Evolutionary conservation across 2,888 invertebrate genomes (phyloP).

Genomic region (Exephanes ischioxanthus): DNA sequence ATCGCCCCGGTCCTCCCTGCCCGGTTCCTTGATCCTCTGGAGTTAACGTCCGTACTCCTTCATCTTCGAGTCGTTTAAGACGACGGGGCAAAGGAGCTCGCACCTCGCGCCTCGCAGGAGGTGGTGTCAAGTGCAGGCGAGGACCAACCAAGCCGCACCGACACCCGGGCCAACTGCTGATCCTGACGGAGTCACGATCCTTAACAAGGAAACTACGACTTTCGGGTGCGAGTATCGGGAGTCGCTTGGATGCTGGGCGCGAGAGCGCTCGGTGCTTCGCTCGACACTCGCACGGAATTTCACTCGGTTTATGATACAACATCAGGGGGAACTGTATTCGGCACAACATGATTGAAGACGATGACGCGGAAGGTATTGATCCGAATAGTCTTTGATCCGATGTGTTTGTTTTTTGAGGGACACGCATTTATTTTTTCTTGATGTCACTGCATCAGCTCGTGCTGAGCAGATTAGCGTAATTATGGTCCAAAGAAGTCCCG

Average conservation of each 20-base stretch:
- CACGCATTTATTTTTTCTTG: too few relatives aligned
- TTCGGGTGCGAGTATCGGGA: not conserved
- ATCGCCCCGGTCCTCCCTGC: constrained; percentile 31
- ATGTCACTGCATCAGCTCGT: too few relatives aligned
- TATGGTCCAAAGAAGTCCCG: too few relatives aligned
- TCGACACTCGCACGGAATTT: not conserved
- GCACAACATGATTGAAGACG: not conserved
- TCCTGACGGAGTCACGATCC: constrained; percentile 31
- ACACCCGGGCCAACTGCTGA: constrained; percentile 18
- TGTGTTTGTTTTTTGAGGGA: too few relatives aligned
- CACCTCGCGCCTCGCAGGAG: constrained; percentile 69
- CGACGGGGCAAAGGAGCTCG: constrained; percentile 71
- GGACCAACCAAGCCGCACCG: constrained; percentile 35
- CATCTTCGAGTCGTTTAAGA: constrained; percentile 58
- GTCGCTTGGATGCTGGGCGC: not conserved
- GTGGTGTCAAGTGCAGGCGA: constrained; percentile 78
- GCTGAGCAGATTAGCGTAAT: too few relatives aligned
- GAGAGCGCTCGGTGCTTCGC: not conserved
- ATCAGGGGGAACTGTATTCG: not conserved
- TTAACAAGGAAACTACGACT: not conserved
- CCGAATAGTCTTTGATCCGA: too few relatives aligned
- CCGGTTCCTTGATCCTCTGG: constrained; percentile 49
- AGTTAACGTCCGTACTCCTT: constrained; percentile 51
- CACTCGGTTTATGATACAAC: not conserved
- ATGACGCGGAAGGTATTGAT: too few relatives aligned